A percentile compares a stretch with the other conserved stretches of the same genome.
phyloP scores from a whole-genome alignment of 2,888 invertebrate species.

The Mimachlamys varia region DNA sequence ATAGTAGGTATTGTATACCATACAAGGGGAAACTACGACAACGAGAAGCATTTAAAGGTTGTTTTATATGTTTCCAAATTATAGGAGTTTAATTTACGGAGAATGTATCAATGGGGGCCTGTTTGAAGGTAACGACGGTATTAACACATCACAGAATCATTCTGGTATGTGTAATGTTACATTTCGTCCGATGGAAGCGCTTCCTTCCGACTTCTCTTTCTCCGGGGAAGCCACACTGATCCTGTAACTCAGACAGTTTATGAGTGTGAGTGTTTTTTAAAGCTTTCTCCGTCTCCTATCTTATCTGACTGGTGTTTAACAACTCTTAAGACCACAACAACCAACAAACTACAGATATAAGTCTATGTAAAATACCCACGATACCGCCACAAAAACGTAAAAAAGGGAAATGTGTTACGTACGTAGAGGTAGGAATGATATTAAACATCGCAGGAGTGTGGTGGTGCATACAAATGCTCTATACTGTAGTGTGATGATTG shows the following conservation, averaged over 20 bases:
- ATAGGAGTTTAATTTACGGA: too few relatives aligned
- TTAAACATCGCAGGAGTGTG: neutral
- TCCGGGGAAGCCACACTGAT: neutral
- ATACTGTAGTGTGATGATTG: neutral
- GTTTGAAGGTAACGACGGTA: too few relatives aligned
- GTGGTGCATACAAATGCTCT: neutral
- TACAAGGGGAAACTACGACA: too few relatives aligned
- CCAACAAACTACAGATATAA: neutral
- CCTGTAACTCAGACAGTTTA: neutral
- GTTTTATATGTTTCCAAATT: too few relatives aligned
- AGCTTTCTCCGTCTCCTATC: neutral
- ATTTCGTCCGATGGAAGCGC: too few relatives aligned
- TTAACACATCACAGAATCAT: too few relatives aligned
- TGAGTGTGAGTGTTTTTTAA: neutral
- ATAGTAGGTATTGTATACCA: too few relatives aligned
- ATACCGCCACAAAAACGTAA: neutral
- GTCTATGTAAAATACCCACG: neutral
- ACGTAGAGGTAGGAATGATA: neutral
- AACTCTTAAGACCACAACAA: neutral
- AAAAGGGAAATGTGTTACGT: neutral
- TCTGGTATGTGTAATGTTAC: too few relatives aligned
- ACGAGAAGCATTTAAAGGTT: too few relatives aligned
- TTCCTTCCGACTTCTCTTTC: neutral
- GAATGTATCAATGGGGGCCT: too few relatives aligned
- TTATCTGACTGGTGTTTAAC: neutral